Base-by-base conservation (phyloP, 2,888 invertebrate species). In the Smittia aterrima region DNA sequence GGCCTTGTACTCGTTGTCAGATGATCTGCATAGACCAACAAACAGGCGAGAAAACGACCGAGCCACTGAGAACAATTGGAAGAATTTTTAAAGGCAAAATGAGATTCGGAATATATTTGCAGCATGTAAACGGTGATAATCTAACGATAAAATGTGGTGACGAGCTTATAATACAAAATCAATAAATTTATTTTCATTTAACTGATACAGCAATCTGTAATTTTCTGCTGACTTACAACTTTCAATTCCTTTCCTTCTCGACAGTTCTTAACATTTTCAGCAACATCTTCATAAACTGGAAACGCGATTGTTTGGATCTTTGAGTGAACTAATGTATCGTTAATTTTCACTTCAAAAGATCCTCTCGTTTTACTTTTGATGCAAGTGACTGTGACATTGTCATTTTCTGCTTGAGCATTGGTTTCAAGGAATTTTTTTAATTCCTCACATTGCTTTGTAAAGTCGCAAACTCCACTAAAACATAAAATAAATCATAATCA, bases 1-100 rank as follows among this genome's bases (percentile, higher is more conserved):
- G n/a, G n/a, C 87, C 88, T 54, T 98, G 97, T 79, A 90, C 89
- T 0, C 87, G 98, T 74, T 98, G 98, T 80, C 95, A 96, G 83
- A 97, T 98, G 93, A 92, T 98, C 75, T 96, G 97, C 81, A 91
- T 97, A 76, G 91, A 98, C 82, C 97, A 96, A 83, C 84, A 86
- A 62, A 93, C 91, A n/a, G 95, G 94, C 0, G 84, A 88, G 77
- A 92, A 90, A 79, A 91, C 92, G 0, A 86, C 89, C 0, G 93
- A 94, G 80, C 93, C 93, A 0, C 82, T 94, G 11, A 85, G 89
- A 76, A 91, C 92, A 0, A 86, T 94, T 77, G 88, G 92, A 0
- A 87, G 87, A 79, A 86, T 88, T 78, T 89, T 91, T 79, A 86
- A 87, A 75, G 92, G 93, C 1, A 92, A 92, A 84, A 84, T 92